These are phyloP conservation scores for Brachyhypopomus gauderio DNA, from an alignment of 2,113 vertebrate genomes.

Conservation along the genomic window DNA sequence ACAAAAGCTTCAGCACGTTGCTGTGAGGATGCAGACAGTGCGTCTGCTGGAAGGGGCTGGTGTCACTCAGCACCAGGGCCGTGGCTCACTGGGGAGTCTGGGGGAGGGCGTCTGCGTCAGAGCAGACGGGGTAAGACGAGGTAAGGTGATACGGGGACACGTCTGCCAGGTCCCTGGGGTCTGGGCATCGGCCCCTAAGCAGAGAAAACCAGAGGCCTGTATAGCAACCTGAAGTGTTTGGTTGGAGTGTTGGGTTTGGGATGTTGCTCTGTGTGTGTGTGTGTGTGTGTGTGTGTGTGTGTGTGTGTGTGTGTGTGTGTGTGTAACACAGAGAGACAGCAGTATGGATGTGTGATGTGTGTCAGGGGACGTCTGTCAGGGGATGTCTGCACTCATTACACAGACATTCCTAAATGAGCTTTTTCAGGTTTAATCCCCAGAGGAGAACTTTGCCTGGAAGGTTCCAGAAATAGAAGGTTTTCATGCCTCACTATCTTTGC, in stretches of 20 bases:
- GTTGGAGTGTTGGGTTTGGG: background rate
- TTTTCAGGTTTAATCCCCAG: constrained; percentile 1
- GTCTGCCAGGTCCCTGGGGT: background rate
- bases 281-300: background rate
- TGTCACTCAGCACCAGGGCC: constrained; percentile 55
- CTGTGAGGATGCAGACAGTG: constrained; percentile 59
- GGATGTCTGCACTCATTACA: constrained; percentile 5
- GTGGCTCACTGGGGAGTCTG: constrained; percentile 17
- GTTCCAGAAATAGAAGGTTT: constrained; percentile 28
- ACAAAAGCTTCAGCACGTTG: constrained; percentile 54
- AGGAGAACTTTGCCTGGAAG: background rate
- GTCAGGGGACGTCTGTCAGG: constrained; percentile 13
- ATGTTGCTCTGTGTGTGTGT: background rate
- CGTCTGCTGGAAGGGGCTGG: constrained; percentile 52
- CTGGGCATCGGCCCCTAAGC: background rate
- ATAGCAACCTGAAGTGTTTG: background rate
- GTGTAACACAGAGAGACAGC: background rate
- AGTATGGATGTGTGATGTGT: background rate
- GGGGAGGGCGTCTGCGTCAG: background rate
- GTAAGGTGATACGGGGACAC: background rate
- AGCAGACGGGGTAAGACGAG: background rate
- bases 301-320: constrained; percentile 5
- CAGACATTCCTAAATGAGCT: background rate
- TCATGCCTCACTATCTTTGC: constrained; percentile 15
- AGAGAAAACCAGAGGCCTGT: background rate